Percentiles rank a stretch among this genome's conserved stretches.
Evolutionary conservation across 2,888 invertebrate species (phyloP).

Genomic region (Poecilus cupreus): DNA sequence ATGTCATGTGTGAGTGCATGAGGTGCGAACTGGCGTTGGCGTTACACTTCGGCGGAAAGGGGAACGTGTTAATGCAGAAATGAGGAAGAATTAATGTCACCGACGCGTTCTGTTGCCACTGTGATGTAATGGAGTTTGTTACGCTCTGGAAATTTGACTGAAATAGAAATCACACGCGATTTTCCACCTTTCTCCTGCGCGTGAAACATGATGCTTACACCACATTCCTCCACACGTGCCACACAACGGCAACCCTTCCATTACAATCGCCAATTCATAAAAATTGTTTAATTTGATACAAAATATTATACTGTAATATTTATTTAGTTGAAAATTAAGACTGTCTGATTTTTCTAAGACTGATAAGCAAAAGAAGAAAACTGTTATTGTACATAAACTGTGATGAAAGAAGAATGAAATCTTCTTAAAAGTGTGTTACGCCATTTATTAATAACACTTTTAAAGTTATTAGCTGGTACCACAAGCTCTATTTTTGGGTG

Average conservation of each 20-base stretch:
- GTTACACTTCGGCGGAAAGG: conserved; percentile 1
- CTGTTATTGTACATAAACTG: no score
- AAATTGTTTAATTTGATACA: no score
- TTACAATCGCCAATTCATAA: no score
- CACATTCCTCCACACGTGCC: background rate
- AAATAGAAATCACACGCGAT: conserved; percentile 49
- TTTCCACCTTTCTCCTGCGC: conserved; percentile 32
- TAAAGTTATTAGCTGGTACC: no score
- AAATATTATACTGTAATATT: no score
- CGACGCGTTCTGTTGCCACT: conserved; percentile 37
- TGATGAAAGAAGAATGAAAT: no score
- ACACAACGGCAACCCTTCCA: background rate
- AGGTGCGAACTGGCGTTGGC: background rate
- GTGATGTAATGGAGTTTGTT: conserved; percentile 51
- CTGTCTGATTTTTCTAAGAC: no score
- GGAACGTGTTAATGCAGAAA: conserved; percentile 49
- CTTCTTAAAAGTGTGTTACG: no score
- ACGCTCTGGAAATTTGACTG: conserved; percentile 46
- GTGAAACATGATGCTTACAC: conserved; percentile 5
- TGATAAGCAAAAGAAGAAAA: no score
- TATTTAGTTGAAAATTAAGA: no score
- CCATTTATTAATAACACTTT: no score
- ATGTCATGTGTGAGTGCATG: background rate
- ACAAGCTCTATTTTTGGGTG: no score
- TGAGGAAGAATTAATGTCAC: conserved; percentile 54